phyloP scores from a whole-genome alignment of 1,140 invertebrate genomes.

The Coenobita brevimanus region DNA sequence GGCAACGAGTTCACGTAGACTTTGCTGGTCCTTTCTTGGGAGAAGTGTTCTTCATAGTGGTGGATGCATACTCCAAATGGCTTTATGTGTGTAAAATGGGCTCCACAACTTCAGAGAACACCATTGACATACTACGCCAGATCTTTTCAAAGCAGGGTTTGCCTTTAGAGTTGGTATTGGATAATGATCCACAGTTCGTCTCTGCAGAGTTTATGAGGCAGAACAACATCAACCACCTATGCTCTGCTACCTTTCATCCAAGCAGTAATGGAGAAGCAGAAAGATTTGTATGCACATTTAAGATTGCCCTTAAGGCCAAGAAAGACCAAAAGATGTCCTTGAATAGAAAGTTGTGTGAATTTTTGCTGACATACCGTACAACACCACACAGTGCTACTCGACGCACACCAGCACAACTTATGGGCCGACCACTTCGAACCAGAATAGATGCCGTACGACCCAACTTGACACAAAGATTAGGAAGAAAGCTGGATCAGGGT shows the following conservation, averaged over 20 bases:
- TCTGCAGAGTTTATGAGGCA: neutral
- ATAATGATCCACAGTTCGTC: neutral
- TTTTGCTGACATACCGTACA: neutral
- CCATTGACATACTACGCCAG: constrained; percentile 10
- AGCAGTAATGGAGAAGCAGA: neutral
- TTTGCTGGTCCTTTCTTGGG: constrained; percentile 73
- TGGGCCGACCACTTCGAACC: too few relatives aligned
- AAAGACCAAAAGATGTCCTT: neutral
- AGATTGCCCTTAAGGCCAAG: too few relatives aligned
- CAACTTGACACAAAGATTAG: too few relatives aligned
- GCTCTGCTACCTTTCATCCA: neutral
- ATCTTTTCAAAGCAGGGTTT: constrained; percentile 33
- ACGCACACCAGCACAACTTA: neutral
- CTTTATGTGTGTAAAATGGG: constrained; percentile 73
- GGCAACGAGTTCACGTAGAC: constrained; percentile 73
- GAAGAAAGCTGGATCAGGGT: too few relatives aligned
- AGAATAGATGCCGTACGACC: too few relatives aligned
- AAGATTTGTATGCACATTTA: neutral
- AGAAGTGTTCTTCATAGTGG: constrained; percentile 72
- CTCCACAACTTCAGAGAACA: neutral
- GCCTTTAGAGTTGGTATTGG: neutral
- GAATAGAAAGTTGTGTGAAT: neutral
- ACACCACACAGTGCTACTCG: neutral
- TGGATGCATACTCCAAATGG: constrained; percentile 75
- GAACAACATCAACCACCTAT: neutral